Conservation (phyloP, 2,113 vertebrate species). For the Solea senegalensis region DNA sequence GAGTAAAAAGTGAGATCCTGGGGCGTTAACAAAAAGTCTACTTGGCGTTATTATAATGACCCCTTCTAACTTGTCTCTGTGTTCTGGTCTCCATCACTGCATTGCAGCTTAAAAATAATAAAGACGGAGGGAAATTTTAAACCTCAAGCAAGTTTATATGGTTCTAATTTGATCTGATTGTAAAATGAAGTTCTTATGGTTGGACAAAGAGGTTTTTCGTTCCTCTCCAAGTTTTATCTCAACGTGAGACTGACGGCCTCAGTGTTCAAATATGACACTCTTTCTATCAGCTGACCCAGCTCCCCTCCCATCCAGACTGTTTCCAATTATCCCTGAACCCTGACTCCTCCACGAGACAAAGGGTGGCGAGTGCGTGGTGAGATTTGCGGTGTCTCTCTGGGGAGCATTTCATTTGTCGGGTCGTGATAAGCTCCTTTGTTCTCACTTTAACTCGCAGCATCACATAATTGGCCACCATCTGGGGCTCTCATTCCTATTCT, state of each 20-base stretch:
- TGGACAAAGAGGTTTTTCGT: slow-evolving; percentile 22
- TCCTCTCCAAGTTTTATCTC: slow-evolving; percentile 8
- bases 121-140: background rate
- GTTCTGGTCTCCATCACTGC: background rate
- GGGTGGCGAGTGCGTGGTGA: slow-evolving; percentile 38
- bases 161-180: background rate
- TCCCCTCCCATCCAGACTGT: slow-evolving; percentile 18
- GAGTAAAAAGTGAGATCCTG: background rate
- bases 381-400: slow-evolving; percentile 58
- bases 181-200: background rate
- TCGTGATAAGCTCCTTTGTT: slow-evolving; percentile 69
- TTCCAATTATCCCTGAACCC: slow-evolving; percentile 63
- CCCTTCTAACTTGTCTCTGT: slow-evolving; percentile 2
- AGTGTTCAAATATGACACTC: slow-evolving; percentile 42
- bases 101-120: slow-evolving; percentile 30
- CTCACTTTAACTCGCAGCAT: slow-evolving; percentile 64
- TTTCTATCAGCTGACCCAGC: slow-evolving; percentile 20
- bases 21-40: slow-evolving; percentile 2
- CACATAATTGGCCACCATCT: slow-evolving; percentile 75
- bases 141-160: slow-evolving; percentile 5
- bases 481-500: slow-evolving; percentile 50
- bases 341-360: slow-evolving; percentile 52
- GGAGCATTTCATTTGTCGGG: slow-evolving; percentile 62
- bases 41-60: slow-evolving; percentile 26
- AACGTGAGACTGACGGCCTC: background rate